Evolutionary conservation across 2,113 vertebrate species (phyloP).

Genomic region (Pteronura brasiliensis): DNA sequence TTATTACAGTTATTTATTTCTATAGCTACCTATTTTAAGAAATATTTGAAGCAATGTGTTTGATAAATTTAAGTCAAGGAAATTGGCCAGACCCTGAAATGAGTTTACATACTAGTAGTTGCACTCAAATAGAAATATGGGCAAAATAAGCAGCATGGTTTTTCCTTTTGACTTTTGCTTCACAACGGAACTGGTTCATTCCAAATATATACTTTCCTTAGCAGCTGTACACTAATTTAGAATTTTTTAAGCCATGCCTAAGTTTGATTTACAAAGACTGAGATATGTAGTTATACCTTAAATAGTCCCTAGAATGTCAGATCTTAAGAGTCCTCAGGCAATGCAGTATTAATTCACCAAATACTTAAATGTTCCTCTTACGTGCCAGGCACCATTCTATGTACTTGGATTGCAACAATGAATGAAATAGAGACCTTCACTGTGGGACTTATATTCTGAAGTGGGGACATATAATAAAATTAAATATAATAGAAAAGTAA

Average conservation of each 20-base stretch:
- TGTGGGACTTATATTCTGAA: background rate
- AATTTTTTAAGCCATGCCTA: background rate
- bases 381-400: background rate
- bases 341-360: background rate
- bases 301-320: background rate
- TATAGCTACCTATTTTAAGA: background rate
- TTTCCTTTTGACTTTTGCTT: background rate
- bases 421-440: background rate
- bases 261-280: background rate
- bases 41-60: background rate
- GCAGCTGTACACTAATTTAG: background rate
- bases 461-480: background rate
- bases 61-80: slow-evolving; percentile 13
- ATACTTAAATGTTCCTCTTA: background rate
- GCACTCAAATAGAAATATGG: background rate
- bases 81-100: background rate
- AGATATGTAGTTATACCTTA: background rate
- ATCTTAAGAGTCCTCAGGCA: background rate
- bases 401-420: background rate
- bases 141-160: background rate
- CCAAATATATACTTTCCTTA: background rate
- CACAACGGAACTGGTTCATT: background rate
- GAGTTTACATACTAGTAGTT: background rate
- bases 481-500: background rate
- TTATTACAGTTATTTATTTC: slow-evolving; percentile 12